Base-by-base conservation (phyloP, 2,888 invertebrate genomes). In the Scelioninae gen. 1 region DNA sequence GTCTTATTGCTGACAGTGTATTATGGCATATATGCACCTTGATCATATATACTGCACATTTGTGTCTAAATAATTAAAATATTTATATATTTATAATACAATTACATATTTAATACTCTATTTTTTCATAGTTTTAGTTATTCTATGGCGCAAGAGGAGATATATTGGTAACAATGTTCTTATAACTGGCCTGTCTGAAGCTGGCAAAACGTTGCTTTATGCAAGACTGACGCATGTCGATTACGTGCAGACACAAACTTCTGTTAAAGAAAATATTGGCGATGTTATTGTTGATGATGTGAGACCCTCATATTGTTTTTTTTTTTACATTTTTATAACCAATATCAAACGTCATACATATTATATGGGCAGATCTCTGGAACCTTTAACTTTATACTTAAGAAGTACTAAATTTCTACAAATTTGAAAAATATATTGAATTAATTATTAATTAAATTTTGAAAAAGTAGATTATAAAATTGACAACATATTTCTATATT, bases 181-280 rank as follows among this genome's bases (percentile, higher is more conserved):
- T 71, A 89, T 98, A 10, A 95, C 96, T 66, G 99, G 99, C 1
- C 93, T 98, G 2, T 96, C 96, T 87, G 97, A 98, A 90, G 95
- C 97, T 34, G 98, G 98, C 15, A 99, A 99, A 93, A 98, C 98
- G 2, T 93, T 97, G 43, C 93, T 98, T 69, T 98, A 96, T 93
- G 95, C 96, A 71, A 95, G 96, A 89, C 93, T 98, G 53, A 93
- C 96, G 13, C 94, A 95, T 91, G 94, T 95, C 32, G 95, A 95
- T 88, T 95, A 94, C 89, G 93, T 96, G 69, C 93, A 95, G 84
- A 97, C 98, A 7, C 96, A 96, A 89, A 97, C 97, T 0, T 98
- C 98, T n/a, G 96, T 97, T 91, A 95, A 95, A 87, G 97, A 97
- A 91, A 98, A 98, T 93, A 93, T 95, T 79, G 97, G 96, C 47